A percentile compares a stretch with the other conserved stretches of the same genome.
These are phyloP conservation scores for Drosophila prolongata DNA, from an alignment of 2,888 invertebrate species.

Conservation along the genomic window DNA sequence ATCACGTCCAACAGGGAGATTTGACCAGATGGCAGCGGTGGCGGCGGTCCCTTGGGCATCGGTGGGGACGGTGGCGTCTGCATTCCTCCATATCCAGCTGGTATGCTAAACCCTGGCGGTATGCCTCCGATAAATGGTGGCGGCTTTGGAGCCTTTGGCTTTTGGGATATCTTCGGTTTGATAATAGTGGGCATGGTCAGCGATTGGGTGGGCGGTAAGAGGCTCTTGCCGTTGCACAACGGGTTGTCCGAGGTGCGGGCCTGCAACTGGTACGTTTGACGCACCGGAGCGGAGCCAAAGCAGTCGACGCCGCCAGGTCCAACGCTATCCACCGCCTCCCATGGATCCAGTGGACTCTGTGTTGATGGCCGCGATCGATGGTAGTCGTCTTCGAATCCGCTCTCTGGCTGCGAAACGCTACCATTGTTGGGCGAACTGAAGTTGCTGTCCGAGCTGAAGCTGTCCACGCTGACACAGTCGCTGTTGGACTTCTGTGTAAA, in stretches of 20 bases:
- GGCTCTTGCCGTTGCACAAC: slow-evolving; percentile 85
- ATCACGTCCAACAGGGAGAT: slow-evolving; percentile 83
- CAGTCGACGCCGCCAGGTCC: slow-evolving; percentile 50
- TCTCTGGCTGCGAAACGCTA: slow-evolving; percentile 90
- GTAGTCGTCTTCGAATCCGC: slow-evolving; percentile 94
- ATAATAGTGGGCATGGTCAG: slow-evolving; percentile 91
- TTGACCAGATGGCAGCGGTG: slow-evolving; percentile 87
- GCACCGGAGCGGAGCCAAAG: slow-evolving; percentile 83
- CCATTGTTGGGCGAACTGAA: slow-evolving; percentile 86
- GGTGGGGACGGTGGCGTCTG: slow-evolving; percentile 87
- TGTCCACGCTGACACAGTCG: slow-evolving; percentile 90
- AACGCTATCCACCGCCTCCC: slow-evolving; percentile 81
- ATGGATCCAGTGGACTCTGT: slow-evolving; percentile 83
- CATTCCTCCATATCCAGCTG: slow-evolving; percentile 22
- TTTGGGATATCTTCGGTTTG: slow-evolving; percentile 84
- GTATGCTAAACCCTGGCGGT: slow-evolving; percentile 41
- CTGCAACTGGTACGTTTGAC: slow-evolving; percentile 69
- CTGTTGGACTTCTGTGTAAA: slow-evolving; percentile 90
- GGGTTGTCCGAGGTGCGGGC: slow-evolving; percentile 85
- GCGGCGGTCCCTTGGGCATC: slow-evolving; percentile 92
- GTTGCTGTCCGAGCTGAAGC: slow-evolving; percentile 90
- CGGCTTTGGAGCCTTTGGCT: slow-evolving; percentile 82
- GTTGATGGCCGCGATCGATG: slow-evolving; percentile 85
- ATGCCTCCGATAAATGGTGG: slow-evolving; percentile 67
- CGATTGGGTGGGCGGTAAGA: slow-evolving; percentile 84